Base-by-base conservation (phyloP, 2,113 vertebrate genomes). In the Carlito syrichta region DNA sequence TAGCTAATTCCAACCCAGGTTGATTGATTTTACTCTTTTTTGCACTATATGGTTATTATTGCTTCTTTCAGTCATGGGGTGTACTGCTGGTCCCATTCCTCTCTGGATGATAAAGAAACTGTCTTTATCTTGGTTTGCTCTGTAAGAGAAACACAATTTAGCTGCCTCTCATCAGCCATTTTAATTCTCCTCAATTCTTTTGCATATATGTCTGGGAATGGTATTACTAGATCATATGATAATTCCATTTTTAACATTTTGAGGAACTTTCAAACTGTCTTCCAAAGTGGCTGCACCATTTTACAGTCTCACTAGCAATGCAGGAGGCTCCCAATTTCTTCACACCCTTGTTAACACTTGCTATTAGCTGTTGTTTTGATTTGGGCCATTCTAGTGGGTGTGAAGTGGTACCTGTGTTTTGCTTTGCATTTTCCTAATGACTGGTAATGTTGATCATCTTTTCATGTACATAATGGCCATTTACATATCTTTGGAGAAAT, bases 191-290 rank as follows among this genome's bases (percentile, higher is more conserved):
- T n/a, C n/a, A n/a, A n/a, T n/a, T n/a, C n/a, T n/a, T n/a, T n/a
- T n/a, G n/a, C n/a, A 40, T 81, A 81, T 74, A 45, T 86, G 76
- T 86, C n/a, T 82, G 56, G n/a, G 35, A 56, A 13, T 63, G 6
- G 32, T 91, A 88, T 79, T 95, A 22, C 35, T 71, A 73, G 40
- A 82, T 91, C 45, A 88, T 54, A 73, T 88, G 68, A 45, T 69
- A 84, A 93, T 32, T 71, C 93, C 22, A 81, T 73, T 48, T 79
- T 71, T 95, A 86, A 73, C 35, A 73, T 89, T 89, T 95, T 68
- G 25, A 86, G 22, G 38, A 78, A 60, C 30, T 60, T 94, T 74
- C 48, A 82, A 86, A 85, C 8, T n/a, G 76, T 89, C 69, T 91
- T 73, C 66, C 40, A 82, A 88, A 88, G 77, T 91, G 23, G 8